phyloP scores from a whole-genome alignment of 2,113 vertebrate genomes.

The Paracanthobrama guichenoti region DNA sequence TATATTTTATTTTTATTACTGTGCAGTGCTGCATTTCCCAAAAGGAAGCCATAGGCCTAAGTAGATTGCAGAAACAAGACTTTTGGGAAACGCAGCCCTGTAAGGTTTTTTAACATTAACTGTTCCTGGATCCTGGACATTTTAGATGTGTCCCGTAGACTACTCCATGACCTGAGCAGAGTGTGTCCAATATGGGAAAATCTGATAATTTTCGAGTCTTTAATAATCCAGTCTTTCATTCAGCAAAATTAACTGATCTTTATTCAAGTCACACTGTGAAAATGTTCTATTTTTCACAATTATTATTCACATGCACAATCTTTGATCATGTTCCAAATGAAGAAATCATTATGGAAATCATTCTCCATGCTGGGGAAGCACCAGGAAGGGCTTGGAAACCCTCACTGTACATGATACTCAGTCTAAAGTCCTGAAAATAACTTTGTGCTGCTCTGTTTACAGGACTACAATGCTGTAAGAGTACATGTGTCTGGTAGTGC shows the following conservation, averaged over 20 bases:
- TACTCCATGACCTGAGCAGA: not conserved
- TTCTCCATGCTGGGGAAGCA: no score
- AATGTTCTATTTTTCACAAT: not conserved
- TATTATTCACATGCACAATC: not conserved
- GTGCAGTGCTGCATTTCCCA: not conserved
- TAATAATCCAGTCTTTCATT: not conserved
- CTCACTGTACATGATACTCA: not conserved
- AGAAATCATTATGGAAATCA: not conserved
- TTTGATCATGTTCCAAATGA: not conserved
- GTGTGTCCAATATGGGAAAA: not conserved
- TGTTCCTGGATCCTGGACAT: not conserved
- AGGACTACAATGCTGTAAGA: conserved; percentile 82
- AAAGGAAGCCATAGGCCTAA: not conserved
- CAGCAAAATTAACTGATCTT: not conserved
- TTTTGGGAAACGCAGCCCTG: not conserved
- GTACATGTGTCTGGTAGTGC: conserved; percentile 77
- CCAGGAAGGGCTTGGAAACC: no score
- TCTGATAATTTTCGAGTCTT: not conserved
- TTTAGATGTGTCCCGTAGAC: not conserved
- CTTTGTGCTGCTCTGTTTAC: conserved; percentile 11
- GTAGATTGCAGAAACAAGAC: not conserved
- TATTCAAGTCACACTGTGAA: not conserved
- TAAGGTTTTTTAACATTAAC: not conserved
- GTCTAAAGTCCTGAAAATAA: conserved; percentile 20
- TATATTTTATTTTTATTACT: not conserved